A percentile compares a stretch with the other conserved stretches of the same genome.
phyloP scores from a whole-genome alignment of 2,888 invertebrate species.

The Leptinotarsa haldemani region DNA sequence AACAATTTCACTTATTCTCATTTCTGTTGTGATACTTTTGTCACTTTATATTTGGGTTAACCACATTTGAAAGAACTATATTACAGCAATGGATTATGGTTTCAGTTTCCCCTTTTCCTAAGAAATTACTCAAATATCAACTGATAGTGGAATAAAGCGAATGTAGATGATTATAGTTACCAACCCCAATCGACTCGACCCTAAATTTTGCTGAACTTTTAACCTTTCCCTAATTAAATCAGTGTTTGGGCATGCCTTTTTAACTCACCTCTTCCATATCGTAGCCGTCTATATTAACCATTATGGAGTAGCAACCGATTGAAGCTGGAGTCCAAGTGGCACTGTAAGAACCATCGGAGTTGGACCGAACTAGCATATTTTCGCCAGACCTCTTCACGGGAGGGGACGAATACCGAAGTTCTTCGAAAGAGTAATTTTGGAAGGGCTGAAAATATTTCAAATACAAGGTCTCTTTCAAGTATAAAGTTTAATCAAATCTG shows the following conservation, averaged over 20 bases:
- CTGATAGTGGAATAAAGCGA: too few species aligned
- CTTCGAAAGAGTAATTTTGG: constrained; percentile 95
- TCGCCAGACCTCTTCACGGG: constrained; percentile 79
- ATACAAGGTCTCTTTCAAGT: background rate
- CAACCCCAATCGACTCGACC: too few species aligned
- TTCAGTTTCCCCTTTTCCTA: too few species aligned
- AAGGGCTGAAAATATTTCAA: constrained; percentile 72
- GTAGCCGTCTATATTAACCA: constrained; percentile 89
- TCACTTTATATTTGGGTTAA: too few species aligned
- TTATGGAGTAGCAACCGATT: constrained; percentile 89
- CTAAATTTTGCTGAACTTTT: too few species aligned
- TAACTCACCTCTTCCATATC: constrained; percentile 74
- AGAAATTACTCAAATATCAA: too few species aligned
- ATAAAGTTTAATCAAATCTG: too few species aligned
- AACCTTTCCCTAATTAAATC: background rate
- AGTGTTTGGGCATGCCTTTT: background rate
- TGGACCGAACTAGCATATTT: constrained; percentile 81
- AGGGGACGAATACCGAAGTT: constrained; percentile 81
- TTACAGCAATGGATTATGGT: too few species aligned
- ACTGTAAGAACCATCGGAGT: constrained; percentile 83
- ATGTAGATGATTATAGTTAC: too few species aligned
- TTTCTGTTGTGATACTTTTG: too few species aligned
- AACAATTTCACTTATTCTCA: too few species aligned
- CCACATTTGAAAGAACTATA: too few species aligned
- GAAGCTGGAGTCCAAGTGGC: constrained; percentile 94